Conservation (phyloP, 2,888 invertebrate genomes). For the Eupsilia transversa region DNA sequence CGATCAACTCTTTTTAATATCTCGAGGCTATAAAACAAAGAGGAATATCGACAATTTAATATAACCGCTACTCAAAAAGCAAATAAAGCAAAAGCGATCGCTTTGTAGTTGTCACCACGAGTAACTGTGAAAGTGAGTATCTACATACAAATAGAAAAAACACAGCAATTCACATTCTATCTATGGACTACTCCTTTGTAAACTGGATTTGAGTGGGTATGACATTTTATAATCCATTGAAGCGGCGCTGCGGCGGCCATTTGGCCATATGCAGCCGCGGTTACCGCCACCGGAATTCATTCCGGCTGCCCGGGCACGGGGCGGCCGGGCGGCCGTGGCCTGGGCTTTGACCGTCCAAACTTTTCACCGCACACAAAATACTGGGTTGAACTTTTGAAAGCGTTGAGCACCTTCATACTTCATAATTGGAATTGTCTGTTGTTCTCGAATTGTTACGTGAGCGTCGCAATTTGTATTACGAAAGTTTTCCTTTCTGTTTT, state of each 20-base stretch:
- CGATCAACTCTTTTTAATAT: neutral
- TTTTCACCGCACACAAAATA: conserved; percentile 43
- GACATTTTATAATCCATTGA: conserved; percentile 36
- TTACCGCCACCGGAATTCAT: conserved; percentile 21
- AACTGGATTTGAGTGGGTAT: conserved; percentile 20
- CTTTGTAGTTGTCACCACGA: neutral
- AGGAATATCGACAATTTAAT: neutral
- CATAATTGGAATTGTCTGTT: conserved; percentile 47
- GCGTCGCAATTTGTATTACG: conserved; percentile 3
- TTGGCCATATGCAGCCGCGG: conserved; percentile 2
- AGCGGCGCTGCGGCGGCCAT: neutral
- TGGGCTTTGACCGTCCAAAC: conserved; percentile 22
- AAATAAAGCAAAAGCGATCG: conserved; percentile 9
- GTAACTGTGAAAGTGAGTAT: neutral
- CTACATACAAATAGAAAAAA: conserved; percentile 1
- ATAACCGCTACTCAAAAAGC: neutral
- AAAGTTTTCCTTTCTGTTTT: conserved; percentile 1
- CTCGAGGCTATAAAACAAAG: neutral
- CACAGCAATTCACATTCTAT: neutral
- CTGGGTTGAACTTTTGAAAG: conserved; percentile 24
- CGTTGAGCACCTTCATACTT: conserved; percentile 38
- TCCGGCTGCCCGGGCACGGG: neutral
- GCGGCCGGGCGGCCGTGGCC: neutral
- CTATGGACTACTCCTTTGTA: conserved; percentile 9
- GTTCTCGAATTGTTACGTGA: conserved; percentile 32